Percentiles rank a stretch among this genome's conserved stretches.
Conservation (phyloP, 2,113 vertebrate species). For the Dicrurus megarhynchus region DNA sequence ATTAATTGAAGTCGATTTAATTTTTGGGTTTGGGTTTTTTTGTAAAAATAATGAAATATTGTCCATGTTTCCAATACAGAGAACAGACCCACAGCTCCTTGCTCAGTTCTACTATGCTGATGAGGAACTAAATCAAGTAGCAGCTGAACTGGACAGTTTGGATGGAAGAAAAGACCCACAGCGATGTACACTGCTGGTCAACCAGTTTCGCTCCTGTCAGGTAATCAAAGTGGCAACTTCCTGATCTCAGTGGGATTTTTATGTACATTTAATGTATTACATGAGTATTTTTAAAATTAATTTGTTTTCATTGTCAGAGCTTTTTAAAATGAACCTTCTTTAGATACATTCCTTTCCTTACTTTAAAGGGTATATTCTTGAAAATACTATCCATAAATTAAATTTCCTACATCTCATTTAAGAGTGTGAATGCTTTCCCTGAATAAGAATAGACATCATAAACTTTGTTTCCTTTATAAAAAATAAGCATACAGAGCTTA, state of each 20-base stretch:
- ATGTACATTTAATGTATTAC: neutral
- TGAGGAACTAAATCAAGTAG: conserved; percentile 95
- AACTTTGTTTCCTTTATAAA: neutral
- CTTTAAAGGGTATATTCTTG: neutral
- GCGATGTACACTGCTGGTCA: conserved; percentile 92
- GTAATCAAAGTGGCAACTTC: conserved; percentile 56
- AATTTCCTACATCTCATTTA: neutral
- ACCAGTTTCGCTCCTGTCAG: conserved; percentile 98
- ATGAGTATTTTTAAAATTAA: neutral
- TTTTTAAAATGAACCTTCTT: neutral
- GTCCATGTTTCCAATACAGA: conserved; percentile 68
- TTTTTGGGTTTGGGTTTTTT: neutral
- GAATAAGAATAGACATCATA: neutral
- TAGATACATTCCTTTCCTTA: neutral
- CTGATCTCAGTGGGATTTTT: neutral
- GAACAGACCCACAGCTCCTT: conserved; percentile 93
- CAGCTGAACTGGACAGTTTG: conserved; percentile 92
- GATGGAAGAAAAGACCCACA: conserved; percentile 96
- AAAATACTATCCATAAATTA: neutral
- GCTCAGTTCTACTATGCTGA: conserved; percentile 98
- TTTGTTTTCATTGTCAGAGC: neutral
- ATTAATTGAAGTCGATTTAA: neutral
- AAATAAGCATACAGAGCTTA: neutral
- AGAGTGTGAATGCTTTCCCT: neutral
- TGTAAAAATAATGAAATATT: neutral